Evolutionary conservation across 2,888 invertebrate species (phyloP).

Genomic region (Aromia moschata): DNA sequence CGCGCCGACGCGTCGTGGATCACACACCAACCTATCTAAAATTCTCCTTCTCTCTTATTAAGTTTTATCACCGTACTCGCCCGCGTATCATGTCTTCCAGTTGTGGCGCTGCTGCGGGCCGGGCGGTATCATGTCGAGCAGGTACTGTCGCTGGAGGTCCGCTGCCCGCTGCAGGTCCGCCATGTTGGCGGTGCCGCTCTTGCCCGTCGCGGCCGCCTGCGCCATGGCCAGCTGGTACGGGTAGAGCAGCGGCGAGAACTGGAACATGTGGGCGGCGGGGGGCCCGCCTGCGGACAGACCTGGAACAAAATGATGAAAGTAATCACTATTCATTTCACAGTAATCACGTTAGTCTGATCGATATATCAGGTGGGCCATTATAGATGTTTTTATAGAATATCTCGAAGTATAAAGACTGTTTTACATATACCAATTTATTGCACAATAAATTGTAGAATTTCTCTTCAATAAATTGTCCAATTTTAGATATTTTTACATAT

Average conservation of each 20-base stretch:
- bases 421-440: too few species aligned
- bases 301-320: too few species aligned
- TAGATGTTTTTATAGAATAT: too few species aligned
- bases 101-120: conserved; percentile 67
- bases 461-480: too few species aligned
- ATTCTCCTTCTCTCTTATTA: too few species aligned
- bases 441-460: too few species aligned
- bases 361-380: too few species aligned
- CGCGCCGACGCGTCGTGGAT: conserved; percentile 16
- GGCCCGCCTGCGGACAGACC: conserved; percentile 69
- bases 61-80: conserved; percentile 33
- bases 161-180: conserved; percentile 87
- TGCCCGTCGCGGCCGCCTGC: conserved; percentile 68
- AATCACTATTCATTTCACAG: too few species aligned
- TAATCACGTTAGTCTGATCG: too few species aligned
- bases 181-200: conserved; percentile 65
- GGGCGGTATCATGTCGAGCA: conserved; percentile 94
- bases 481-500: too few species aligned
- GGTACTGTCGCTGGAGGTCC: conserved; percentile 92
- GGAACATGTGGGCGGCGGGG: conserved; percentile 89
- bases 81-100: conserved; percentile 69
- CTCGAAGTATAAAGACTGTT: too few species aligned
- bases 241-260: conserved; percentile 87
- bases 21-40: conserved; percentile 33
- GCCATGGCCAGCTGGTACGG: conserved; percentile 90